Evolutionary conservation across 1,140 invertebrate genomes (phyloP).

Genomic region (Leptopilina clavipes): DNA sequence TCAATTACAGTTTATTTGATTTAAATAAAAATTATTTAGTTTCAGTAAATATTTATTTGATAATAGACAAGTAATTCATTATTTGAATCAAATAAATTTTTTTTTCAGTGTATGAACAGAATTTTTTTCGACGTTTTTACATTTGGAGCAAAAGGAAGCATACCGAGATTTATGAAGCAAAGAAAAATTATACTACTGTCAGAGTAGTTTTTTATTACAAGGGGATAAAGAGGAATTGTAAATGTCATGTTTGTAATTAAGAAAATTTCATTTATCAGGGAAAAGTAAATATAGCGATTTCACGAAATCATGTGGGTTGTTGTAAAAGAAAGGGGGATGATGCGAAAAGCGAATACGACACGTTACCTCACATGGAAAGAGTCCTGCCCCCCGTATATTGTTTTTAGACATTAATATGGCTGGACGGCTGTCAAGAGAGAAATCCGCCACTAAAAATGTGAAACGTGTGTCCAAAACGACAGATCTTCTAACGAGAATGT

Average conservation of each 20-base stretch:
- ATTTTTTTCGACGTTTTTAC: too few species aligned
- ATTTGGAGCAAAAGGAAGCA: too few species aligned
- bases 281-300: conserved; percentile 22
- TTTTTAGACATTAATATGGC: conserved; percentile 46
- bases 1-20: too few species aligned
- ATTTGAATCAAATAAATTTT: too few species aligned
- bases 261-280: neutral
- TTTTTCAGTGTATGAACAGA: too few species aligned
- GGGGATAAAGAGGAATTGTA: too few species aligned
- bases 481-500: conserved; percentile 47
- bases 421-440: conserved; percentile 45
- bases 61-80: too few species aligned
- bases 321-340: conserved; percentile 5
- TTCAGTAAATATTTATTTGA: too few species aligned
- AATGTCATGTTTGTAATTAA: conserved; percentile 9
- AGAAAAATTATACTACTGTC: too few species aligned
- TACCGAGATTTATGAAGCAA: too few species aligned
- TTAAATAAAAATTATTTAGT: too few species aligned
- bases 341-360: neutral
- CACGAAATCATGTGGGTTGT: conserved; percentile 20
- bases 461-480: conserved; percentile 40
- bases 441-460: conserved; percentile 48
- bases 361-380: neutral
- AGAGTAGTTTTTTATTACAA: too few species aligned
- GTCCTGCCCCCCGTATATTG: conserved; percentile 36